phyloP scores from a whole-genome alignment of 92 coral and sea anemone species.

The Siderastrea siderea region DNA sequence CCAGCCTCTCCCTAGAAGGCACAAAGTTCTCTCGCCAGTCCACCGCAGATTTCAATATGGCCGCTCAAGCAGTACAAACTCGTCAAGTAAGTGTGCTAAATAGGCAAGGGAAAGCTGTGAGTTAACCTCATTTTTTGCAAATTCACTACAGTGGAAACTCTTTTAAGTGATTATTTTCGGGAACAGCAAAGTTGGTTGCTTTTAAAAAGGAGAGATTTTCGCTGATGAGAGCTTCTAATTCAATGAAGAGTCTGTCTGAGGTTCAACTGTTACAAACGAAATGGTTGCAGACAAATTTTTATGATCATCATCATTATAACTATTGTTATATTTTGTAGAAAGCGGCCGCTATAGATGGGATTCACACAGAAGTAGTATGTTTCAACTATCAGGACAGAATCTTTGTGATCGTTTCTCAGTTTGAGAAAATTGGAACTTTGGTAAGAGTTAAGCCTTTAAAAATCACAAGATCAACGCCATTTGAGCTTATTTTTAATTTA shows the following conservation, averaged over 20 bases:
- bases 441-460: constrained; percentile 60
- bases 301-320: not conserved
- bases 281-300: not conserved
- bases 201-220: too few relatives aligned
- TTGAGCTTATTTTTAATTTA: too few relatives aligned
- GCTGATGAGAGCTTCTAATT: too few relatives aligned
- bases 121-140: not conserved
- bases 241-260: too few relatives aligned
- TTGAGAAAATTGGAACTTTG: constrained; percentile 84
- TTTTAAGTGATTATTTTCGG: not conserved
- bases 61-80: constrained; percentile 47
- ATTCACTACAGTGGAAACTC: not conserved
- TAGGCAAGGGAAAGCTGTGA: not conserved
- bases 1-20: not conserved
- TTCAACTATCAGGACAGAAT: constrained; percentile 74
- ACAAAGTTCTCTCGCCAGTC: not conserved
- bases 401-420: constrained; percentile 80
- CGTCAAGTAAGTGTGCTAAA: constrained; percentile 50
- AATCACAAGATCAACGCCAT: too few relatives aligned
- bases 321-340: constrained; percentile 37
- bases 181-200: not conserved
- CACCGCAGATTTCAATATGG: constrained; percentile 54
- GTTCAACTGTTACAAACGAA: too few relatives aligned
- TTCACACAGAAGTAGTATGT: constrained; percentile 78
- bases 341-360: constrained; percentile 66